Percentiles rank a stretch among this genome's conserved stretches.
These are phyloP conservation scores for Sipunculus nudus DNA, from an alignment of 2,888 invertebrate species.

Conservation along the genomic window DNA sequence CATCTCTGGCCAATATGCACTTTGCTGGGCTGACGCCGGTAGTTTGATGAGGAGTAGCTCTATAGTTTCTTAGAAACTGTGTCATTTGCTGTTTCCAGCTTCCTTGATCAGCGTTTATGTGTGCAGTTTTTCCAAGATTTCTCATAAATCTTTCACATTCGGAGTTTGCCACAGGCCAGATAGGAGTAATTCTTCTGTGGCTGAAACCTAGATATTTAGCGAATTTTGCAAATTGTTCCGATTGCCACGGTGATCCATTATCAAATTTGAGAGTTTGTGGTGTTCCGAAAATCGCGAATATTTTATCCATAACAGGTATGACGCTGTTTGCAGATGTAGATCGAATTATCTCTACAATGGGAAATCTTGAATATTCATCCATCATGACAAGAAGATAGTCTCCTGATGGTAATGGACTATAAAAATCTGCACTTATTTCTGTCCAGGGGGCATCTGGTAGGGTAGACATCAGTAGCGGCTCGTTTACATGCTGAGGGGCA, in stretches of 20 bases:
- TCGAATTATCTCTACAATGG: conserved; percentile 31
- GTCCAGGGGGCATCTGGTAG: conserved; percentile 11
- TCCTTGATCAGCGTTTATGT: background rate
- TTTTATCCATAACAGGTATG: conserved; percentile 25
- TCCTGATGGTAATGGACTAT: background rate
- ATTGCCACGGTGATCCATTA: conserved; percentile 37
- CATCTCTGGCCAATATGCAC: too few species aligned
- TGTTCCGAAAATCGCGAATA: conserved; percentile 30
- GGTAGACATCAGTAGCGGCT: background rate
- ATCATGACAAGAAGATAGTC: conserved; percentile 2
- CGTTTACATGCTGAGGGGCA: conserved; percentile 15
- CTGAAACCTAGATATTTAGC: conserved; percentile 31
- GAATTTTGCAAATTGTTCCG: conserved; percentile 29
- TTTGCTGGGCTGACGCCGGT: conserved; percentile 9
- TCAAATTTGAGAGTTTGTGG: conserved; percentile 33
- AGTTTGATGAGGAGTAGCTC: conserved; percentile 12
- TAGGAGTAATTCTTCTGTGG: conserved; percentile 24
- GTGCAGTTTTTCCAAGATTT: conserved; percentile 21
- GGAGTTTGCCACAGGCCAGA: conserved; percentile 41
- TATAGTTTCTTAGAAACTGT: conserved; percentile 16
- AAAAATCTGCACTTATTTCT: conserved; percentile 25
- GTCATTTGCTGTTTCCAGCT: conserved; percentile 7
- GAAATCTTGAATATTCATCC: conserved; percentile 21
- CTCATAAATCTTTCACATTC: conserved; percentile 39
- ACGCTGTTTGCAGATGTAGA: conserved; percentile 19